Conservation (phyloP, 2,797 vertebrate species). For the Sebastes alutus region DNA sequence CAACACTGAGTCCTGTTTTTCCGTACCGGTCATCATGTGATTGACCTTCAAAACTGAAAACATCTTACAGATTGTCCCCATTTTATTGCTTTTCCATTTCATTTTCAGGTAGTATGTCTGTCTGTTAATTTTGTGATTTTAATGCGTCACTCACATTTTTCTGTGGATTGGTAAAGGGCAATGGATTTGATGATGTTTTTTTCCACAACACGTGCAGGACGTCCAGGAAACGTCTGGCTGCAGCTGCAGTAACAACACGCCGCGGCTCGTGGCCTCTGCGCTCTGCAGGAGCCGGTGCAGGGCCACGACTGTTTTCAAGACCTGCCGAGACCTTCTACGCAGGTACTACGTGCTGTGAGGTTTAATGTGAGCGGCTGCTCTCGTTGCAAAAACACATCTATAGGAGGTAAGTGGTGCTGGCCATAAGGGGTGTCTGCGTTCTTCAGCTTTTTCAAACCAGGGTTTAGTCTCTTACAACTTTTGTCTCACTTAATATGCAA, state of each 20-base stretch:
- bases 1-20: conserved; percentile 9
- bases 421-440: neutral
- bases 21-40: conserved; percentile 25
- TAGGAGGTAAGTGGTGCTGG: neutral
- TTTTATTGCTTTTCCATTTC: conserved; percentile 63
- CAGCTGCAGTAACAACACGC: conserved; percentile 49
- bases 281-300: conserved; percentile 33
- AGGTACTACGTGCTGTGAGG: conserved; percentile 19
- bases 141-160: conserved; percentile 68
- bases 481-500: neutral
- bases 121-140: conserved; percentile 50
- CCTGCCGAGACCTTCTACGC: conserved; percentile 23
- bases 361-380: neutral
- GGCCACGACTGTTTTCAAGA: conserved; percentile 26
- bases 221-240: conserved; percentile 71
- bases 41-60: conserved; percentile 44
- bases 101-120: conserved; percentile 49
- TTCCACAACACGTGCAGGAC: conserved; percentile 62
- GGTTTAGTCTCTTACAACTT: neutral
- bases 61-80: conserved; percentile 29
- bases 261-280: neutral
- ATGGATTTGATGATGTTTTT: conserved; percentile 58
- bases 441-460: neutral
- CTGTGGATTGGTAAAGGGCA: conserved; percentile 57
- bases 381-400: conserved; percentile 19